A percentile compares a stretch with the other conserved stretches of the same genome.
These are phyloP conservation scores for Drosophila rubida DNA, from an alignment of 2,888 invertebrate genomes.

Conservation along the genomic window DNA sequence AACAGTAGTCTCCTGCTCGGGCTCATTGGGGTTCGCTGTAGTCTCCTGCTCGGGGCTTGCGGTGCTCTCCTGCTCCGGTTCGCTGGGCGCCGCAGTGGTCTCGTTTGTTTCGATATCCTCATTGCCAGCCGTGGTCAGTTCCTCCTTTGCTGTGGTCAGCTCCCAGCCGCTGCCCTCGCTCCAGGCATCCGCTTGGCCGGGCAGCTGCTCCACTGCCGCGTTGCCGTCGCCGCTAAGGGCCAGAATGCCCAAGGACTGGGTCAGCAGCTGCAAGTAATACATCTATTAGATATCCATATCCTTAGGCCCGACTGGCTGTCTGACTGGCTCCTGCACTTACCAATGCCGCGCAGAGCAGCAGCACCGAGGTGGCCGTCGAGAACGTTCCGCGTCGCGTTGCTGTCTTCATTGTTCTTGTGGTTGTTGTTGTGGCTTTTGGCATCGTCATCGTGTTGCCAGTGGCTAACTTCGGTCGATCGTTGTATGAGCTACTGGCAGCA, in stretches of 20 bases:
- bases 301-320: not conserved
- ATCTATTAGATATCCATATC: conserved; percentile 34
- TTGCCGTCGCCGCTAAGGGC: conserved; percentile 46
- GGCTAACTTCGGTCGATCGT: conserved; percentile 80
- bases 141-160: conserved; percentile 9
- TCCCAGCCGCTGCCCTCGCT: conserved; percentile 68
- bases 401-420: conserved; percentile 33
- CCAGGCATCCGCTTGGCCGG: conserved; percentile 36
- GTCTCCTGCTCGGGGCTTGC: conserved; percentile 28
- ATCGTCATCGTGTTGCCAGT: conserved; percentile 69
- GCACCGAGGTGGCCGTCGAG: conserved; percentile 45
- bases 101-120: conserved; percentile 14
- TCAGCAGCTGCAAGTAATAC: conserved; percentile 58
- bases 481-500: conserved; percentile 62
- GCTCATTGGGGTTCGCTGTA: not conserved
- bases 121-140: not conserved
- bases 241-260: conserved; percentile 62
- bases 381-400: conserved; percentile 42
- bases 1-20: conserved; percentile 27
- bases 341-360: conserved; percentile 61
- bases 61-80: conserved; percentile 22
- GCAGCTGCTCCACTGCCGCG: conserved; percentile 17
- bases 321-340: conserved; percentile 51
- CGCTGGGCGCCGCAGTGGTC: conserved; percentile 7
- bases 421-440: conserved; percentile 31